These are phyloP conservation scores for Gallinago solitaria DNA, from an alignment of 2,797 vertebrate genomes.

Conservation along the genomic window DNA sequence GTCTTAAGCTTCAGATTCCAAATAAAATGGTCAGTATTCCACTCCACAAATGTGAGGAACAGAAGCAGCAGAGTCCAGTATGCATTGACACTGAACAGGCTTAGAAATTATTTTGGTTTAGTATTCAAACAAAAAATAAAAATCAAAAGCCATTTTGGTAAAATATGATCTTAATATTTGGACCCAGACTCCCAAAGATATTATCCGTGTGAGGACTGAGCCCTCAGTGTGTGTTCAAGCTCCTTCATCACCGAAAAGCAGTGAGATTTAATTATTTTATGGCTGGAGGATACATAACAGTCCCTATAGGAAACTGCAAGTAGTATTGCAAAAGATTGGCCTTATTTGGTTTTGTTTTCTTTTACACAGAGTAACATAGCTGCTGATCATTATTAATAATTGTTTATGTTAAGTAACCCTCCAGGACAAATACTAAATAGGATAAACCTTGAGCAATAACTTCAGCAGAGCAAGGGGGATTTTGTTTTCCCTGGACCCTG, in stretches of 20 bases:
- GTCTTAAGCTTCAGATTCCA: background rate
- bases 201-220: background rate
- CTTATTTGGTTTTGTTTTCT: conserved; percentile 46
- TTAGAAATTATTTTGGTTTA: background rate
- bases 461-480: background rate
- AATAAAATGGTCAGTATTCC: background rate
- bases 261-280: conserved; percentile 7
- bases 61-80: background rate
- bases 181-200: background rate
- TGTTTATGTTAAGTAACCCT: conserved; percentile 21
- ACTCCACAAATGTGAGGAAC: background rate
- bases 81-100: background rate
- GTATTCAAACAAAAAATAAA: background rate
- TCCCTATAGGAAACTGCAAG: conserved; percentile 1
- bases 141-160: background rate
- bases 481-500: background rate
- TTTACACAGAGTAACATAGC: background rate
- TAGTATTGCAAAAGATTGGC: background rate
- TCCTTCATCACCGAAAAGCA: background rate
- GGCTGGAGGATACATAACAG: background rate
- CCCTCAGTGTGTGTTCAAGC: background rate
- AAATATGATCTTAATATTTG: background rate
- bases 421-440: background rate
- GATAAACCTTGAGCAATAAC: background rate
- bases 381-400: conserved; percentile 39